Conservation (phyloP, 2,113 vertebrate species). For the Brachirus orientalis region DNA sequence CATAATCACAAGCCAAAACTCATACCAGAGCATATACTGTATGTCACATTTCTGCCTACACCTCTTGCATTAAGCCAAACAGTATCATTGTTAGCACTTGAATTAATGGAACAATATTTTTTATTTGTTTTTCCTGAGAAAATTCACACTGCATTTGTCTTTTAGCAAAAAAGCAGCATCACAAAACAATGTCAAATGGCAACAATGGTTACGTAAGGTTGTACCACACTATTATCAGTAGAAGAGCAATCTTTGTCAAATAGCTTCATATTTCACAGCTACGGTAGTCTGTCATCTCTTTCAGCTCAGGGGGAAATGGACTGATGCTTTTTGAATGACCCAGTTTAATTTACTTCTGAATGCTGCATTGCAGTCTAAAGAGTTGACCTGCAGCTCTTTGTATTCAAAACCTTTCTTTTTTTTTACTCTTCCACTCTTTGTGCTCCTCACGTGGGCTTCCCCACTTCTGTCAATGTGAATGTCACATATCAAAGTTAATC, state of each 20-base stretch:
- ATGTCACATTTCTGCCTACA: too few relatives aligned
- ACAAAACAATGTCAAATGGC: not conserved
- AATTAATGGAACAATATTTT: too few relatives aligned
- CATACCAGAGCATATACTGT: too few relatives aligned
- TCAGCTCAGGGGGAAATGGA: constrained; percentile 14
- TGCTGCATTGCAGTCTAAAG: constrained; percentile 50
- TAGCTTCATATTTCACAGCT: constrained; percentile 17
- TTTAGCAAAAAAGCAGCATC: not conserved
- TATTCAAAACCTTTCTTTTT: constrained; percentile 32
- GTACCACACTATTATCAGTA: not conserved
- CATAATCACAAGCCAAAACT: too few relatives aligned
- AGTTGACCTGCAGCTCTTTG: constrained; percentile 44
- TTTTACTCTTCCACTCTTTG: constrained; percentile 31
- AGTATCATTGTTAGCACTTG: too few relatives aligned
- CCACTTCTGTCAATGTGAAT: constrained; percentile 18
- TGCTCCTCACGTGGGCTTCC: not conserved
- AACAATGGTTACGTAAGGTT: too few relatives aligned
- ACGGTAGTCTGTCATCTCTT: constrained; percentile 7
- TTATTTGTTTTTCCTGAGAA: too few relatives aligned
- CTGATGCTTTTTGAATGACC: constrained; percentile 43
- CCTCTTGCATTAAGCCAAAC: too few relatives aligned
- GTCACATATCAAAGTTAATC: not conserved
- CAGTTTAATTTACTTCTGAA: constrained; percentile 40
- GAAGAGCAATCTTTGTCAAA: constrained; percentile 16
- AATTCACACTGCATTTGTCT: too few relatives aligned